phyloP scores from a whole-genome alignment of 2,888 invertebrate genomes.

The Syrista parreyssii region DNA sequence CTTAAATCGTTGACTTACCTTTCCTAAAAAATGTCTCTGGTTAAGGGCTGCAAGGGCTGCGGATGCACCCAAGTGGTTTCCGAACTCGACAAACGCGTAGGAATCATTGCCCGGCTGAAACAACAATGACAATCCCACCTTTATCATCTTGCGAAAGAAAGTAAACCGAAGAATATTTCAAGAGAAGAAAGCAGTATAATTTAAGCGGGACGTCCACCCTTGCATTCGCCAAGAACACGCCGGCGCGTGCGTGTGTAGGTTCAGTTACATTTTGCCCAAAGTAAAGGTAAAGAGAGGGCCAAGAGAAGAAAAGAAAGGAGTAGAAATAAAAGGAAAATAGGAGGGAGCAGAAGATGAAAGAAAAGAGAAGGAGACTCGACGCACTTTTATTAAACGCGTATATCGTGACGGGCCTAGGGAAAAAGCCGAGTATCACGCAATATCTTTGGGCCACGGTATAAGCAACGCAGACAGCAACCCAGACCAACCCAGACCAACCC shows the following conservation, averaged over 20 bases:
- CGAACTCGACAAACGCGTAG: conserved; percentile 75
- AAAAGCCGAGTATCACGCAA: conserved; percentile 4
- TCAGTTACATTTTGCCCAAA: conserved; percentile 1
- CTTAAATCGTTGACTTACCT: conserved; percentile 63
- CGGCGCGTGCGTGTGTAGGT: background rate
- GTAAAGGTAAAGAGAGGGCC: background rate
- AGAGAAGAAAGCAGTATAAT: too few species aligned
- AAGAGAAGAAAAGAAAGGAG: background rate
- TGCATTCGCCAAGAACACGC: too few species aligned
- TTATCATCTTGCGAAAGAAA: too few species aligned
- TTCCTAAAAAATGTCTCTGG: conserved; percentile 71
- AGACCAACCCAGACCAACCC: too few species aligned
- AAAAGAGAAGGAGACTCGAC: background rate
- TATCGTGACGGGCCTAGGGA: conserved; percentile 2
- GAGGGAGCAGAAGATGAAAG: conserved; percentile 1
- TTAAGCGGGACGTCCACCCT: too few species aligned
- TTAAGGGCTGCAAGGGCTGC: conserved; percentile 74
- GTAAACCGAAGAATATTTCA: too few species aligned
- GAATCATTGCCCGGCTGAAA: conserved; percentile 72
- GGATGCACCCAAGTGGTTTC: conserved; percentile 70
- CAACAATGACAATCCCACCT: conserved; percentile 10
- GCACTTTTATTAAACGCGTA: conserved; percentile 6
- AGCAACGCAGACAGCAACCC: background rate
- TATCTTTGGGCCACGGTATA: background rate
- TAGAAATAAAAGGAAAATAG: background rate